Base-by-base conservation (phyloP, 2,113 vertebrate genomes). In the Xiphophorus couchianus region DNA sequence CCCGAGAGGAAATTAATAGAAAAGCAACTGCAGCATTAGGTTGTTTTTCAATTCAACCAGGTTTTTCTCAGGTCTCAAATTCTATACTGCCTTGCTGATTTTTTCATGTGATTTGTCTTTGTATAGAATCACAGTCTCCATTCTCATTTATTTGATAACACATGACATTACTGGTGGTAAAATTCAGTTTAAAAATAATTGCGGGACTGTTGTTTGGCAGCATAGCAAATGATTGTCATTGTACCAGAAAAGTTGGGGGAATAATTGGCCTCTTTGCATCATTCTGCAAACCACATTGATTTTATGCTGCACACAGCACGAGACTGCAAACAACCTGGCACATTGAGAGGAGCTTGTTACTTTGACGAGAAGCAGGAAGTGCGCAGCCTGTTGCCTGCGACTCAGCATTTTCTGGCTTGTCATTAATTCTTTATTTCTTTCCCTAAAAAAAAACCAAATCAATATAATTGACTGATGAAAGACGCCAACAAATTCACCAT, bases 241-340 rank as follows among this genome's bases (percentile, higher is more conserved):
- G 28, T 11, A 61, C 33, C 31, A 1, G 54, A 28, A 14, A 33
- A 61, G 27, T 44, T 6, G 22, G 60, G 35, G 35, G 27, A 25
- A 42, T 44, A 44, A 44, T 30, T 72, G 37, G 27, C 60, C 60
- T 72, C 30, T 63, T 44, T 44, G 35, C 35, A 72, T 72, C 35
- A 63, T 72, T 72, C 60, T 63, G 17, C 11, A 7, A 30, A 27
- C 35, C 13, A 25, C 60, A 72, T 62, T 63, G 60, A 72, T 72
- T 72, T 63, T 39, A 60, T 35, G 44, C 66, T 29, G 39, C 39
- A 68, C 66, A 29, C 66, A 68, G 37, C 66, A 68, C 15, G 27
- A 51, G 27, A 51, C 66, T 48, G 66, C 15, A 51, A 30, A 69
- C 66, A 69, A 27, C 66, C n/a, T 28, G 42, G 13, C 8, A 48